These are phyloP conservation scores for Lucilia cuprina DNA, from an alignment of 1,140 invertebrate genomes.

Conservation along the genomic window DNA sequence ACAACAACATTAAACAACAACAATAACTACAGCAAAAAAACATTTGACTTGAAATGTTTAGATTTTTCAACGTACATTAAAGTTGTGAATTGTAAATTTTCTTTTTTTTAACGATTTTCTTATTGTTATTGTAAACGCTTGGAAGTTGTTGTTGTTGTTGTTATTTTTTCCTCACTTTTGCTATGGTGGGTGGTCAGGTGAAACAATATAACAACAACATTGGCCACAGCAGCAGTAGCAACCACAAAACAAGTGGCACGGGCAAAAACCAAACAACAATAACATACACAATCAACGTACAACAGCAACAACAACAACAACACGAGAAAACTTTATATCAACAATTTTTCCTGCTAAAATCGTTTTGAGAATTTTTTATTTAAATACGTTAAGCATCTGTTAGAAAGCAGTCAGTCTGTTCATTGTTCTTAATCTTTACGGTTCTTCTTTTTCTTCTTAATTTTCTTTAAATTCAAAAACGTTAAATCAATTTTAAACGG, in stretches of 20 bases:
- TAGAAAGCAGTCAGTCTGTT: slow-evolving; percentile 57
- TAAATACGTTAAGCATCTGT: slow-evolving; percentile 60
- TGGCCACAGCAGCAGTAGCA: neutral
- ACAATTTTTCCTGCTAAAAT: neutral
- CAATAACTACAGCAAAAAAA: neutral
- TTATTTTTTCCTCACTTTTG: slow-evolving; percentile 24
- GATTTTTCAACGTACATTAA: slow-evolving; percentile 15
- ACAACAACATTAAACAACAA: neutral
- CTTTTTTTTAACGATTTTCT: neutral
- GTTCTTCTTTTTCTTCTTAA: neutral
- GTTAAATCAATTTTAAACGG: no score
- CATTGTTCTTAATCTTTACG: slow-evolving; percentile 50
- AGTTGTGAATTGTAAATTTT: slow-evolving; percentile 17
- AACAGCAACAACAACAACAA: neutral
- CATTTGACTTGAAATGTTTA: slow-evolving; percentile 8
- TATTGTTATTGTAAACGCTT: neutral
- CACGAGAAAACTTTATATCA: neutral
- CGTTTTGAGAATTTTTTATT: slow-evolving; percentile 52
- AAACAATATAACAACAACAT: slow-evolving; percentile 52
- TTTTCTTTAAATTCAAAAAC: no score
- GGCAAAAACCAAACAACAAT: neutral
- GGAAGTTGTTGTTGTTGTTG: neutral
- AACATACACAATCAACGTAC: neutral
- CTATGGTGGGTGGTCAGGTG: slow-evolving; percentile 58
- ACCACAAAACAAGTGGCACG: neutral